Evolutionary conservation across 2,888 invertebrate species (phyloP), one percentile per base, ranked within the genome.

Genomic region (Mythimna vitellina): DNA sequence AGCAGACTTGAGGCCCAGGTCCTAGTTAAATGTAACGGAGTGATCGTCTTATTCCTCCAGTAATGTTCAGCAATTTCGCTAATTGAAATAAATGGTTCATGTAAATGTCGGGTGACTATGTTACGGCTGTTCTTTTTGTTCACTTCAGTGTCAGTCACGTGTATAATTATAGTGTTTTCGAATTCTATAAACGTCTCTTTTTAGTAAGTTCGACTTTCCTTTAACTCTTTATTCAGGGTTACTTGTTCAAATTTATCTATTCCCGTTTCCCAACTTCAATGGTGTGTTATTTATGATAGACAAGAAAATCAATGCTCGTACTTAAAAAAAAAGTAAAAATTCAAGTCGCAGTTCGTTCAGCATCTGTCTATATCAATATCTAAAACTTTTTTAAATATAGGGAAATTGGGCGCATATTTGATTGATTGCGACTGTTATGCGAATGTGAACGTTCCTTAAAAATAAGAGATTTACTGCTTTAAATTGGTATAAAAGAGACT

Each of bases 21-120:
- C 9, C 22, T 14, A 60, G 22, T n/a, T 60, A 29, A 14, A 65
- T 65, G 20, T 60, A 42, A 51, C 12, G 46, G 10, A 57, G 57
- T 51, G 22, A 38, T 53, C 42, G 8, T 63, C 62, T 63, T 62
- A 46, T 60, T 65, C 20, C 49, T 56, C 20, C 42, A 46, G 51
- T 60, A 58, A 74, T 65, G 54, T 65, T 10, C 32, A 35, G 20
- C 49, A 65, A 80, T 80, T 83, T 68, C 62, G 53, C 65, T 76
- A 76, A 81, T 83, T 83, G 65, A 54, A 80, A 63, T 76, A 53
- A 56, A 83, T 80, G 42, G 54, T 53, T 64, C 54, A 63, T 58
- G n/a, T 12, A 53, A 70, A 69, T 42, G 53, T 60, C 53, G 46
- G 25, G 49, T 54, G 60, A 64, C 57, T 67, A 20, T 58, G 68